These are phyloP conservation scores for Galeruca laticollis DNA, from an alignment of 2,888 invertebrate genomes.

Conservation along the genomic window DNA sequence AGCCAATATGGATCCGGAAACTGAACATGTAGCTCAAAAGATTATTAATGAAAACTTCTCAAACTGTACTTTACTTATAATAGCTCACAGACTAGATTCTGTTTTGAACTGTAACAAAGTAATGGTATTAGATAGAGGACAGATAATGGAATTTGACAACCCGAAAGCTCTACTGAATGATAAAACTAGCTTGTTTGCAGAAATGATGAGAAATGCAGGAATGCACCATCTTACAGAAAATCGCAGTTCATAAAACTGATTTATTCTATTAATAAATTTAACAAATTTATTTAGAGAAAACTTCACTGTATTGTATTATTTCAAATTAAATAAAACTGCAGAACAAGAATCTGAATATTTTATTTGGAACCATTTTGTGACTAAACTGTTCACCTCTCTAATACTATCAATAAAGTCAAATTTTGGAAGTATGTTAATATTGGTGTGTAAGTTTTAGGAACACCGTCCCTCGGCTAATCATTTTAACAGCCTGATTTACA, in stretches of 20 bases:
- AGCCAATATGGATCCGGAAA: conserved; percentile 70
- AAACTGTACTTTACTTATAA: conserved; percentile 70
- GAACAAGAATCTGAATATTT: too few relatives aligned
- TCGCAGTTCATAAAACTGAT: not conserved
- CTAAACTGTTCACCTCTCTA: too few relatives aligned
- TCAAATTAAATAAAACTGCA: too few relatives aligned
- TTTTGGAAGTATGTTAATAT: too few relatives aligned
- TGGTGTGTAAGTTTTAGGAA: too few relatives aligned
- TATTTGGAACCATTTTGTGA: too few relatives aligned
- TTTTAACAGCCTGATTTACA: too few relatives aligned
- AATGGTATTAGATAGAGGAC: conserved; percentile 68
- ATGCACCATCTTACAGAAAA: conserved; percentile 7
- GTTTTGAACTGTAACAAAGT: conserved; percentile 70
- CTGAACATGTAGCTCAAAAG: conserved; percentile 69
- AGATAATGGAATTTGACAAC: conserved; percentile 56
- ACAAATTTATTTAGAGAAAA: too few relatives aligned
- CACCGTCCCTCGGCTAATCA: too few relatives aligned
- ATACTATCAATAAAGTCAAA: too few relatives aligned
- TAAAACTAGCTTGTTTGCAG: conserved; percentile 73
- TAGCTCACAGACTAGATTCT: conserved; percentile 65
- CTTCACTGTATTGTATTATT: too few relatives aligned
- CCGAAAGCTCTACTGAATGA: conserved; percentile 69
- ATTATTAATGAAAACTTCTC: conserved; percentile 69
- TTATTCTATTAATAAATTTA: not conserved
- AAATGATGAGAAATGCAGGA: conserved; percentile 78